These are phyloP conservation scores for Harpalus rubripes DNA, from an alignment of 2,888 invertebrate genomes.

Conservation along the genomic window DNA sequence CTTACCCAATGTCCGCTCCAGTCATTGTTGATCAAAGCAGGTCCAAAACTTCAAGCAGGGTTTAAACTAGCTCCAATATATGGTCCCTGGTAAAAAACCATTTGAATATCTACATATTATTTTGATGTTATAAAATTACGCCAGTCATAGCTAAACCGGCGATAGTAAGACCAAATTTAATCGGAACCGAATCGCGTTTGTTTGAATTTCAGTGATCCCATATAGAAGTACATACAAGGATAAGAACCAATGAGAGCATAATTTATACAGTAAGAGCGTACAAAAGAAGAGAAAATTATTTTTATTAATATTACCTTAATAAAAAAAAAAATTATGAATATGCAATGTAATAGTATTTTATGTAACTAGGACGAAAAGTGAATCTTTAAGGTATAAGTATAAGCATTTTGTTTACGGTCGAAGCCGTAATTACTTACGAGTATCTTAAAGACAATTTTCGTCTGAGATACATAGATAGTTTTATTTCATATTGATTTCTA, in stretches of 20 bases:
- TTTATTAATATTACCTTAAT: too few relatives aligned
- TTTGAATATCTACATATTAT: neutral
- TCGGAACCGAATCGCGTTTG: conserved; percentile 82
- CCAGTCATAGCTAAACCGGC: conserved; percentile 83
- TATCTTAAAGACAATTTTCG: too few relatives aligned
- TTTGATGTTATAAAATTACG: conserved; percentile 77
- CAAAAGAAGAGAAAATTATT: conserved; percentile 71
- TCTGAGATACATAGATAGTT: too few relatives aligned
- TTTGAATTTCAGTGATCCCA: conserved; percentile 86
- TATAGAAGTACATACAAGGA: conserved; percentile 84
- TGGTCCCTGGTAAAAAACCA: conserved; percentile 74
- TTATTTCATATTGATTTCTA: too few relatives aligned
- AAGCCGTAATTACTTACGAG: too few relatives aligned
- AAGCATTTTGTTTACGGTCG: too few relatives aligned
- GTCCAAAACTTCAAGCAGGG: conserved; percentile 84
- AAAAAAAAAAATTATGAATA: too few relatives aligned
- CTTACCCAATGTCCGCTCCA: conserved; percentile 85
- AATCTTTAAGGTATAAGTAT: too few relatives aligned
- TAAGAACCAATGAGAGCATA: conserved; percentile 82
- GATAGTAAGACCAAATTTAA: conserved; percentile 85
- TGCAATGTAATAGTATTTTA: too few relatives aligned
- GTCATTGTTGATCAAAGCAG: conserved; percentile 84
- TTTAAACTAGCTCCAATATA: conserved; percentile 86
- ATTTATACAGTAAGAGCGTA: conserved; percentile 83
- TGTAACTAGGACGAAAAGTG: too few relatives aligned